Evolutionary conservation across 2,797 vertebrate species (phyloP), one percentile per base, ranked within the genome.

Genomic region (Malacoctenus gilli): DNA sequence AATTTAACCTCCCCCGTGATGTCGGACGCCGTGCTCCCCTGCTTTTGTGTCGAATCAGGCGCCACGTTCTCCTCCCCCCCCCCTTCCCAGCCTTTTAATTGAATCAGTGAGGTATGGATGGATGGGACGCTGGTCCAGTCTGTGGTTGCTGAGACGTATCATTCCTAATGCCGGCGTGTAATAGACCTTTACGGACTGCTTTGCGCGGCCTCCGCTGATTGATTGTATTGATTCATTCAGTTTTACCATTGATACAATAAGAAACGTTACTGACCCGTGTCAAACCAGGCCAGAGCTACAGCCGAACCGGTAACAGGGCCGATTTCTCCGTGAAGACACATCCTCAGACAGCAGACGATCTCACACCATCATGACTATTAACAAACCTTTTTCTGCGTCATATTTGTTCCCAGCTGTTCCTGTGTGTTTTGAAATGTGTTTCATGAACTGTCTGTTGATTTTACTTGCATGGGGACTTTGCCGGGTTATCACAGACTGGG

Each of bases 201-300:
- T 82, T 68, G 67, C 58, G 59, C 59, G 63, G 83, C 70, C 78
- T 69, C 52, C 35, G 21, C 79, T 61, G 63, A 83, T 86, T 83
- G 83, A 90, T 86, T 68, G 64, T 69, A 91, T 90, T 51, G 88
- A 89, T 87, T 85, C 56, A 83, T 90, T 69, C 61, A 69, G 75
- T 77, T 88, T n/a, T 83, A 77, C 79, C 62, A 60, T 56, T 75
- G 76, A 84, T 83, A 76, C 74, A 82, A 82, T 77, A 60, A 68
- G 77, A 68, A 83, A 57, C 36, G 59, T 68, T 73, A 77, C 70
- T 70, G 81, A 86, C 79, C 82, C 56, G 41, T 48, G 79, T 84
- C 72, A 83, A 72, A 82, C 37, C 39, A 25, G 71, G 38, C 47
- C 59, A 46, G 42, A 50, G 58, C 65, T 36, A 43, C 62, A 63